A percentile compares a stretch with the other conserved stretches of the same genome.
Evolutionary conservation across 1,140 invertebrate species (phyloP).

Genomic region (Panagrolaimus sp.): DNA sequence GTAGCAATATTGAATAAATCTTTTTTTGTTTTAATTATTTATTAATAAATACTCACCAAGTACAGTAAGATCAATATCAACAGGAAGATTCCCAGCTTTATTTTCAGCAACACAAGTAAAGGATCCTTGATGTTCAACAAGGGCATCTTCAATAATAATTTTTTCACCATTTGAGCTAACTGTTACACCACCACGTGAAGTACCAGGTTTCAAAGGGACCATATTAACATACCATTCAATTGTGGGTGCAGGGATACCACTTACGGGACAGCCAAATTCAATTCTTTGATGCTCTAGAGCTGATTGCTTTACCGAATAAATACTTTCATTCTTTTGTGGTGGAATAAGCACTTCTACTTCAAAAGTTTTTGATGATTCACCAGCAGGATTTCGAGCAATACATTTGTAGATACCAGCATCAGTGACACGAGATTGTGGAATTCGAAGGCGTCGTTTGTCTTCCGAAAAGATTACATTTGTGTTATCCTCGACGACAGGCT

Average conservation of each 20-base stretch:
- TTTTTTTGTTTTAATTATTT: no score
- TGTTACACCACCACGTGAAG: conserved; percentile 32
- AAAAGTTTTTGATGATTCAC: conserved; percentile 46
- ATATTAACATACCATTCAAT: conserved; percentile 42
- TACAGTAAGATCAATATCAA: conserved; percentile 43
- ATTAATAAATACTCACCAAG: conserved; percentile 32
- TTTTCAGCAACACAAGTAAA: conserved; percentile 43
- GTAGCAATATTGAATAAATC: no score
- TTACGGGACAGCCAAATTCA: conserved; percentile 45
- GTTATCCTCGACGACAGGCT: conserved; percentile 25
- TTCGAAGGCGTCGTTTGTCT: conserved; percentile 7
- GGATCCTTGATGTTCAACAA: conserved; percentile 37
- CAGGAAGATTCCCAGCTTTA: conserved; percentile 44
- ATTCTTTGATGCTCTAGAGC: conserved; percentile 41
- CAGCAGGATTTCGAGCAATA: conserved; percentile 20
- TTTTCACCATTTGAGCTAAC: conserved; percentile 26
- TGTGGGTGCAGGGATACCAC: conserved; percentile 34
- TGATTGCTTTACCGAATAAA: conserved; percentile 29
- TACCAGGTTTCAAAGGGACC: conserved; percentile 25
- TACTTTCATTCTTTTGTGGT: conserved; percentile 39
- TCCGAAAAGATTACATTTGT: conserved; percentile 7
- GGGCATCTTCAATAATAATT: conserved; percentile 30
- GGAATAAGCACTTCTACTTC: conserved; percentile 48
- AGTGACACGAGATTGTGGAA: background rate
- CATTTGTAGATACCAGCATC: conserved; percentile 25